Evolutionary conservation across 2,113 vertebrate genomes (phyloP), one percentile per base, ranked within the genome.

Genomic region (Anoura caudifer): DNA sequence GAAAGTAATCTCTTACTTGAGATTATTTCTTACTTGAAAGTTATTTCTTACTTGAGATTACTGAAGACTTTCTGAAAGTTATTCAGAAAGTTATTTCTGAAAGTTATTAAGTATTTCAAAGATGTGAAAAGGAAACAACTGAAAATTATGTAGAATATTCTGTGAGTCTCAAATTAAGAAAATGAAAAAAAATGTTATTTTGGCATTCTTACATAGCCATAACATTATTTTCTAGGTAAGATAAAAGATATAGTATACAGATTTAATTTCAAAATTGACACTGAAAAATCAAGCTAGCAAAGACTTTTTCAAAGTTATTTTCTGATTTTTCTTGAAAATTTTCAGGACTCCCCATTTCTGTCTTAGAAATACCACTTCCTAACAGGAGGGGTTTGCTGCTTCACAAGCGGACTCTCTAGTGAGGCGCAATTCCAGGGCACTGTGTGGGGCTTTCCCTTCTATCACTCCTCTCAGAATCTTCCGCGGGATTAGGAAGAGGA

Each of bases 181-280:
- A 77, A 85, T 24, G 22, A 77, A 89, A 67, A 52, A 77, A 89
- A 67, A 52, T 24, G 33, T 77, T 94, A 67, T 69, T 95, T 83
- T 61, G 79, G 63, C 63, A 93, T 52, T 61, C 67, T 91, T 82
- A 43, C 86, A 69, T 5, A 79, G 59, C 15, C 1, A n/a, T 41
- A 45, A 59, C 38, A 75, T 69, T 85, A 91, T 83, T 95, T 96
- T 82, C 61, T 65, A 61, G 67, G 63, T 50, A 90, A 89, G 54
- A 90, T 15, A 61, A 33, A 12, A 47, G 54, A 20, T 59, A 94
- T 8, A 24, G 36, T 87, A 69, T 76, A 38, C 67, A 54, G 33
- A 90, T 56, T 85, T 91, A n/a, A 91, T 73, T 96, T 77, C 20
- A 92, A 67, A 93, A 91, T 45, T 75, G 92, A 94, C 84, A 88